Evolutionary conservation across 2,888 invertebrate genomes (phyloP).

Genomic region (Dynastes tityus): DNA sequence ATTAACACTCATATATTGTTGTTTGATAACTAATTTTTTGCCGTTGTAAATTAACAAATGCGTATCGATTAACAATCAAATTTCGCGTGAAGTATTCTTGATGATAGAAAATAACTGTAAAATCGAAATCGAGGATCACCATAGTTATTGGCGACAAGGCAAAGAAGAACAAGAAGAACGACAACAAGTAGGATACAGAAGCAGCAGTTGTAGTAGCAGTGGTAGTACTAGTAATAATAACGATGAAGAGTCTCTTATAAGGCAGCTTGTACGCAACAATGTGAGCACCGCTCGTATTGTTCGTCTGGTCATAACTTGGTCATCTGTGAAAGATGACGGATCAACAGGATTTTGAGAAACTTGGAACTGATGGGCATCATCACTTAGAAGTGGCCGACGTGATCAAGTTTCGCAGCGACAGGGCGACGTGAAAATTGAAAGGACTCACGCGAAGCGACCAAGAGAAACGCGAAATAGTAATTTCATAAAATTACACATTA

Average conservation of each 20-base stretch:
- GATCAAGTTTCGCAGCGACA: constrained; percentile 63
- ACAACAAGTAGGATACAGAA: constrained; percentile 38
- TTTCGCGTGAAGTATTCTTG: constrained; percentile 20
- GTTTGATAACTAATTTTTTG: not conserved
- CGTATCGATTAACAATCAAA: constrained; percentile 6
- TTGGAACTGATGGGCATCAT: constrained; percentile 58
- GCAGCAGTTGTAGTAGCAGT: constrained; percentile 20
- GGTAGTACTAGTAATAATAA: constrained; percentile 36
- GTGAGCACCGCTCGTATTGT: constrained; percentile 56
- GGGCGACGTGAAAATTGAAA: constrained; percentile 62
- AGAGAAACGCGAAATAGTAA: constrained; percentile 41
- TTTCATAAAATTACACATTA: constrained; percentile 51
- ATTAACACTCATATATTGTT: constrained; percentile 16
- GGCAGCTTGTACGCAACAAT: constrained; percentile 55
- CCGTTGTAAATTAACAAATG: constrained; percentile 21
- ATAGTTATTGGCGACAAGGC: not conserved
- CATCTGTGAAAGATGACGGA: constrained; percentile 65
- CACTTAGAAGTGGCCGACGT: constrained; percentile 64
- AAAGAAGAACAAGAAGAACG: constrained; percentile 27
- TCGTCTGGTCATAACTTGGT: constrained; percentile 58
- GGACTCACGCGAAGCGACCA: constrained; percentile 57
- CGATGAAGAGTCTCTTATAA: constrained; percentile 54
- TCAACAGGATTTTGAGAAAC: constrained; percentile 61
- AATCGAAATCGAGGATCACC: constrained; percentile 36
- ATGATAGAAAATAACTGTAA: constrained; percentile 43